Evolutionary conservation across 2,113 vertebrate species (phyloP), one percentile per base, ranked within the genome.

Genomic region (Forbesichthys papilliferus): DNA sequence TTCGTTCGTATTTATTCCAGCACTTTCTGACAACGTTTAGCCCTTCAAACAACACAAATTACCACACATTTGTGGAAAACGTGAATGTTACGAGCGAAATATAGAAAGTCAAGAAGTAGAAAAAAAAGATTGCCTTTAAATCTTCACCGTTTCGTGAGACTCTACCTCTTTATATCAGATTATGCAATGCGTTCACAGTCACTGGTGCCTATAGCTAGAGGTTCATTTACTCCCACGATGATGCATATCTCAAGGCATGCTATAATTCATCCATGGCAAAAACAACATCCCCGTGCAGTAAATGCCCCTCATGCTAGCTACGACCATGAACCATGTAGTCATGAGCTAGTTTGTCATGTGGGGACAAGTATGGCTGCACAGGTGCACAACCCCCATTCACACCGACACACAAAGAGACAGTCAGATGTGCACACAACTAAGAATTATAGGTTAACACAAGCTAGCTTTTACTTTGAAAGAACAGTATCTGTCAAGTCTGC

Each of bases 111-210:
- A 27, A 27, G 27, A 27, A 27, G 27, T 0, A 27, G 27, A 27
- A 27, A 27, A 27, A 27, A 86, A 85, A 69, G 64, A 61, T 48
- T 9, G 18, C 79, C 68, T 87, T 84, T 80, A 69, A 78, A 78
- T 64, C 62, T 82, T 77, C 86, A 66, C 73, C 73, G 63, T 48
- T 72, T 75, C 51, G 61, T 84, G 81, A 88, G 66, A 70, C 73
- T 66, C 73, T 80, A 70, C 18, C 66, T 69, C 52, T 63, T 84
- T 33, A 61, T 69, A 76, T 79, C 27, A 5, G 78, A 78, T 80
- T 73, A 83, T 82, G 71, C 73, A 68, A 83, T 79, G 77, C 75
- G 86, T 87, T 91, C 86, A 87, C 47, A 46, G 64, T 71, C 82
- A 90, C 64, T 81, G 81, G 75, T 69, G 86, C 86, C 73, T 88